Percentiles rank a stretch among this genome's conserved stretches.
phyloP scores from a whole-genome alignment of 2,888 invertebrate genomes.

The Lasioglossum leucozonium region DNA sequence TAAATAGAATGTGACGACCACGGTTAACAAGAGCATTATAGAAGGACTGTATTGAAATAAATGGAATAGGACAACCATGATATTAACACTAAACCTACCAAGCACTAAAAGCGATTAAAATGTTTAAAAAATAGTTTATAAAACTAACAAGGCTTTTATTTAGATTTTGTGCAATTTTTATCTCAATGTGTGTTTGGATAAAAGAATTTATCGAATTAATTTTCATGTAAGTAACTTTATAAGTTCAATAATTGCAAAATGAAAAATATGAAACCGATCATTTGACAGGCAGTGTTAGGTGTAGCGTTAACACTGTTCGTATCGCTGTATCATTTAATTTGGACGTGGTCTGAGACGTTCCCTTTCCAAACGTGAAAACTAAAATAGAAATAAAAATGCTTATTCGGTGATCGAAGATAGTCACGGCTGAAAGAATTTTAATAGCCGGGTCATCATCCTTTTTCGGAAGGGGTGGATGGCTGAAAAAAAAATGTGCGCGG shows the following conservation, averaged over 20 bases:
- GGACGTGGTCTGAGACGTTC: not conserved
- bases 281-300: too few species aligned
- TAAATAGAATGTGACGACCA: not conserved
- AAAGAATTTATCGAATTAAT: too few species aligned
- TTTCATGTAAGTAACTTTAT: too few species aligned
- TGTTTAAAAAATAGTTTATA: too few species aligned
- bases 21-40: not conserved
- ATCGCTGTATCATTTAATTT: not conserved
- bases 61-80: not conserved
- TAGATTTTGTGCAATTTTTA: too few species aligned
- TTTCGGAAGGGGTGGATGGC: not conserved
- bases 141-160: too few species aligned
- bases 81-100: too few species aligned
- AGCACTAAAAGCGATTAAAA: too few species aligned
- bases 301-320: too few species aligned
- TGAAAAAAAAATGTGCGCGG: slow-evolving; percentile 16
- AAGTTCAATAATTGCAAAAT: too few species aligned
- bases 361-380: not conserved
- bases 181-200: too few species aligned
- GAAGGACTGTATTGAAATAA: not conserved
- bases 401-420: slow-evolving; percentile 10
- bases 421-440: slow-evolving; percentile 10
- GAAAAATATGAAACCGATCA: too few species aligned
- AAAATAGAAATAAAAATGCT: not conserved
- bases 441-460: slow-evolving; percentile 12